phyloP scores from a whole-genome alignment of 1,140 invertebrate genomes.

The Helicorthomorpha holstii region DNA sequence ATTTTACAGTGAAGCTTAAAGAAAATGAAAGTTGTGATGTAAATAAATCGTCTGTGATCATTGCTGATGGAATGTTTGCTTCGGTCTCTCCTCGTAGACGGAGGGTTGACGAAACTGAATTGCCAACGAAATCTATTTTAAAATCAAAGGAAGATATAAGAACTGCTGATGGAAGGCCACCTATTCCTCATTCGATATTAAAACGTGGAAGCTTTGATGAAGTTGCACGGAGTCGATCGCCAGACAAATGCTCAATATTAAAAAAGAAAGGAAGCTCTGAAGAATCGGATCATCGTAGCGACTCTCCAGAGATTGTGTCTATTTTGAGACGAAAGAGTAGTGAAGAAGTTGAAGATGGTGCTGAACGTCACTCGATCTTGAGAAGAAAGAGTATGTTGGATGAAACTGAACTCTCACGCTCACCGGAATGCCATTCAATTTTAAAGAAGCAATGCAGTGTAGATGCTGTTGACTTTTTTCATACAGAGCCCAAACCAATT shows the following conservation, averaged over 20 bases:
- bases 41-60: too few species aligned
- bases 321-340: not conserved
- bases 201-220: not conserved
- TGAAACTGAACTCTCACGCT: not conserved
- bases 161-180: not conserved
- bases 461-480: conserved; percentile 37
- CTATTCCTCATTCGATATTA: not conserved
- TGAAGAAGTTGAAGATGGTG: conserved; percentile 14
- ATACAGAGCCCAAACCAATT: conserved; percentile 45
- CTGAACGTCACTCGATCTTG: conserved; percentile 36
- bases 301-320: not conserved
- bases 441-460: conserved; percentile 45
- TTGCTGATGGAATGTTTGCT: too few species aligned
- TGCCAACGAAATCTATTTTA: not conserved
- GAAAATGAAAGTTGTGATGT: too few species aligned
- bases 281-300: not conserved
- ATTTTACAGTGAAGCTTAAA: too few species aligned
- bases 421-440: conserved; percentile 33
- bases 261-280: conserved; percentile 45
- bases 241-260: conserved; percentile 29
- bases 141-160: not conserved
- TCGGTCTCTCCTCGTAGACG: not conserved
- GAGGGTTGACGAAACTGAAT: not conserved
- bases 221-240: not conserved
- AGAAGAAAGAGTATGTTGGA: conserved; percentile 19